phyloP scores from a whole-genome alignment of 2,888 invertebrate species.

The Willowsia nigromaculata region DNA sequence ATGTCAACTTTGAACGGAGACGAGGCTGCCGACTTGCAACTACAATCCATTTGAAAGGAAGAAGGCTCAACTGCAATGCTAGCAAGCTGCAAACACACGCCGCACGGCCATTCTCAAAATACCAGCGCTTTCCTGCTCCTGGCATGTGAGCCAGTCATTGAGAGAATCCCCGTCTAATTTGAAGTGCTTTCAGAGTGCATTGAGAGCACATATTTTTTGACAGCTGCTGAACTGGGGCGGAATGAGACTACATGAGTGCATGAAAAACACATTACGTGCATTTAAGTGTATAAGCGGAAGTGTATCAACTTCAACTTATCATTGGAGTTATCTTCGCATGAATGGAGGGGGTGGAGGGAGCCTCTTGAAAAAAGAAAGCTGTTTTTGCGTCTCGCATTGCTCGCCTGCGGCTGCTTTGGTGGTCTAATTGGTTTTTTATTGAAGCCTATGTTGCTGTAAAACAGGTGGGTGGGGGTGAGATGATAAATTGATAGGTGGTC shows the following conservation, averaged over 20 bases:
- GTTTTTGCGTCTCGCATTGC: no score
- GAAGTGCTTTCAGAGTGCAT: background rate
- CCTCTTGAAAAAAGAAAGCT: no score
- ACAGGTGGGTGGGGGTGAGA: background rate
- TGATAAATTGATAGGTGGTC: background rate
- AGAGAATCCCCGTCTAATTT: conserved; percentile 14
- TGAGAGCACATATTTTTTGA: conserved; percentile 25
- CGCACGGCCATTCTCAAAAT: conserved; percentile 62
- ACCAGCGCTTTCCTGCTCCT: conserved; percentile 22
- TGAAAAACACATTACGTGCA: background rate
- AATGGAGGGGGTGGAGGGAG: no score
- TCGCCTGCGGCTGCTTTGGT: no score
- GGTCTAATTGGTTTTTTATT: no score
- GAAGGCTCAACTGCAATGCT: background rate
- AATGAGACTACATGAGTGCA: background rate
- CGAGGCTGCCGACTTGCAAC: background rate
- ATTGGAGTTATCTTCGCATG: no score
- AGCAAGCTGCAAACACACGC: conserved; percentile 58
- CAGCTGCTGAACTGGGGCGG: conserved; percentile 39
- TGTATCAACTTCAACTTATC: no score
- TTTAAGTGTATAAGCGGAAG: background rate
- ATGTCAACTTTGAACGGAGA: background rate
- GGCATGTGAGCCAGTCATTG: conserved; percentile 44
- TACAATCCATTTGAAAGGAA: background rate
- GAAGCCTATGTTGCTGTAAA: background rate